Evolutionary conservation across 2,797 vertebrate genomes (phyloP).

Genomic region (Enteromius unitaeniatus): DNA sequence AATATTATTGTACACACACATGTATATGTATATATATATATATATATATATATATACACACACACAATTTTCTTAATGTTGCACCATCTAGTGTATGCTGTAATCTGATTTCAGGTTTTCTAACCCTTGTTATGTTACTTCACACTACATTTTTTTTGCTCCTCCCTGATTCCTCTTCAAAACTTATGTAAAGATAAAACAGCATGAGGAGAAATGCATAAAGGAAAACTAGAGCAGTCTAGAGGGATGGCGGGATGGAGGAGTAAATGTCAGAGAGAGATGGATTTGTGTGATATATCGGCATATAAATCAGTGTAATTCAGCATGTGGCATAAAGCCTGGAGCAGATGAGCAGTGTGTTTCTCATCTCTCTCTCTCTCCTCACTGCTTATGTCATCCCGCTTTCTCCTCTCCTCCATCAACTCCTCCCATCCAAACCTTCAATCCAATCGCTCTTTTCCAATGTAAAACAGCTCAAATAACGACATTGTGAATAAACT

Average conservation of each 20-base stretch:
- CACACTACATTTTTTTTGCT: not conserved
- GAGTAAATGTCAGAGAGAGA: constrained; percentile 10
- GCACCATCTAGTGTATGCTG: not conserved
- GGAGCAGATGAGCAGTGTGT: not conserved
- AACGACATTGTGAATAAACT: not conserved
- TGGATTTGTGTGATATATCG: not conserved
- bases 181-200: not conserved
- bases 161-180: not conserved
- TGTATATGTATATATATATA: too few species aligned
- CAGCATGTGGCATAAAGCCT: constrained; percentile 30
- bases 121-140: not conserved
- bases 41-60: too few species aligned
- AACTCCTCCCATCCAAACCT: not conserved
- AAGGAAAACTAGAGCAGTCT: not conserved
- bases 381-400: not conserved
- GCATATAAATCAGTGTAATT: constrained; percentile 19
- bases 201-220: not conserved
- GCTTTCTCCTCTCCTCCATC: constrained; percentile 9
- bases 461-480: constrained; percentile 1
- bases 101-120: not conserved
- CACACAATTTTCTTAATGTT: too few species aligned
- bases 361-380: constrained; percentile 21
- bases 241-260: not conserved
- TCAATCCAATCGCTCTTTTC: constrained; percentile 11
- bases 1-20: too few species aligned